Conservation (phyloP, 2,888 invertebrate species). For the Caenorhabditis becei region DNA sequence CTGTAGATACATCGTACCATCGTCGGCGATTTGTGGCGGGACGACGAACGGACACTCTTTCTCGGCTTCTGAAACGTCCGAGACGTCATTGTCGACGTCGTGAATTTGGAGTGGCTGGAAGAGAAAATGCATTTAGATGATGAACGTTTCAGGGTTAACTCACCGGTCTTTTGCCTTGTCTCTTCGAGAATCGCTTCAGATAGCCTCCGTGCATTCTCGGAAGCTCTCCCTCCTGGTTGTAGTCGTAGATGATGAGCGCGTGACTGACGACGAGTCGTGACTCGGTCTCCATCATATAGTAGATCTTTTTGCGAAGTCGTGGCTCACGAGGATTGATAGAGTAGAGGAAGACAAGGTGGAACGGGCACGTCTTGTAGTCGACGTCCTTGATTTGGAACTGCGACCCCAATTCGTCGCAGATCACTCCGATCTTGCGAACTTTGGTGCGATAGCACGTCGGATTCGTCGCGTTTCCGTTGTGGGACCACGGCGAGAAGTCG, state of each 20-base stretch:
- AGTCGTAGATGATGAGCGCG: constrained; percentile 72
- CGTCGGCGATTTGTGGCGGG: constrained; percentile 42
- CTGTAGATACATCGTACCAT: constrained; percentile 61
- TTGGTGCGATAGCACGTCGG: constrained; percentile 70
- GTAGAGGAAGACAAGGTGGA: constrained; percentile 67
- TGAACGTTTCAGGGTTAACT: neutral
- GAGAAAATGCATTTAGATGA: neutral
- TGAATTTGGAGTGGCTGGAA: constrained; percentile 50
- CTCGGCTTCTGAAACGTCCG: constrained; percentile 67
- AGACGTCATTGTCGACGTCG: constrained; percentile 68
- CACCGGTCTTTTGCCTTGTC: constrained; percentile 37
- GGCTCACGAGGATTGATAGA: constrained; percentile 68
- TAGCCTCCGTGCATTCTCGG: constrained; percentile 70
- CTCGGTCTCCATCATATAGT: constrained; percentile 73
- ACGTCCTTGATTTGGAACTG: constrained; percentile 63
- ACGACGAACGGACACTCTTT: constrained; percentile 68
- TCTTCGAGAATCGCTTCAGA: constrained; percentile 58
- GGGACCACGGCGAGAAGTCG: constrained; percentile 74
- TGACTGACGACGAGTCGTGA: constrained; percentile 68
- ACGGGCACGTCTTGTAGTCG: constrained; percentile 68
- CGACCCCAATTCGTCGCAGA: constrained; percentile 53
- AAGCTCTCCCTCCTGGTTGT: constrained; percentile 67
- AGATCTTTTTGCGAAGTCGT: constrained; percentile 69
- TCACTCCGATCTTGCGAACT: constrained; percentile 65
- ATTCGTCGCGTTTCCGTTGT: constrained; percentile 66